Evolutionary conservation across 2,797 vertebrate genomes (phyloP).

Genomic region (Centropyge bicolor): DNA sequence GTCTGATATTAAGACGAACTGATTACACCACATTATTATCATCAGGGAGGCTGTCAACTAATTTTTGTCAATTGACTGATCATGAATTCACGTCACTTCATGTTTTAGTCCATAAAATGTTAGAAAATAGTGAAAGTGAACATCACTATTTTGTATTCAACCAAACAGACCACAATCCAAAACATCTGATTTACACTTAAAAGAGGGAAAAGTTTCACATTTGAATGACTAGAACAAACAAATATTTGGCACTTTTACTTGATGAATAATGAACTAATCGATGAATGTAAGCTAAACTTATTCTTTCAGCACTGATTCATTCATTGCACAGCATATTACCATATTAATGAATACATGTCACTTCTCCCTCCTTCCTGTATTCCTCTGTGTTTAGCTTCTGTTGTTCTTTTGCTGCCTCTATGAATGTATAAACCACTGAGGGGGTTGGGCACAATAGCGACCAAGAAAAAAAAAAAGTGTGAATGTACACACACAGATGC

Average conservation of each 20-base stretch:
- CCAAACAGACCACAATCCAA: background rate
- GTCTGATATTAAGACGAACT: background rate
- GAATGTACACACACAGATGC: conserved; percentile 38
- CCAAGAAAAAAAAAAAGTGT: conserved; percentile 32
- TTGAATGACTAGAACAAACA: background rate
- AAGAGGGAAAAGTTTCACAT: background rate
- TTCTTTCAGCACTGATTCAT: conserved; percentile 21
- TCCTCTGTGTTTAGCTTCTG: conserved; percentile 43
- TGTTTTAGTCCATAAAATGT: background rate
- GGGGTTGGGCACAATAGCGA: conserved; percentile 59
- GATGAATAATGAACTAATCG: background rate
- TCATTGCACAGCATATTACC: conserved; percentile 24
- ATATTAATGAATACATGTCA: conserved; percentile 39
- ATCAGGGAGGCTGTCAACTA: background rate
- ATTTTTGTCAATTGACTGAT: background rate
- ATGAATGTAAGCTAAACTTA: background rate
- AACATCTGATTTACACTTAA: background rate
- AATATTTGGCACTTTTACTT: background rate
- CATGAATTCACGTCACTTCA: background rate
- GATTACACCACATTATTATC: background rate
- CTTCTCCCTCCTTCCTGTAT: background rate
- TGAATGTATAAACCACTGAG: conserved; percentile 54
- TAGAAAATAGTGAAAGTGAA: background rate
- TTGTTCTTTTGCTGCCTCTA: conserved; percentile 48
- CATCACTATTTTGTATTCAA: background rate